These are phyloP conservation scores for Phthorimaea operculella DNA, from an alignment of 1,140 invertebrate genomes.

Conservation along the genomic window DNA sequence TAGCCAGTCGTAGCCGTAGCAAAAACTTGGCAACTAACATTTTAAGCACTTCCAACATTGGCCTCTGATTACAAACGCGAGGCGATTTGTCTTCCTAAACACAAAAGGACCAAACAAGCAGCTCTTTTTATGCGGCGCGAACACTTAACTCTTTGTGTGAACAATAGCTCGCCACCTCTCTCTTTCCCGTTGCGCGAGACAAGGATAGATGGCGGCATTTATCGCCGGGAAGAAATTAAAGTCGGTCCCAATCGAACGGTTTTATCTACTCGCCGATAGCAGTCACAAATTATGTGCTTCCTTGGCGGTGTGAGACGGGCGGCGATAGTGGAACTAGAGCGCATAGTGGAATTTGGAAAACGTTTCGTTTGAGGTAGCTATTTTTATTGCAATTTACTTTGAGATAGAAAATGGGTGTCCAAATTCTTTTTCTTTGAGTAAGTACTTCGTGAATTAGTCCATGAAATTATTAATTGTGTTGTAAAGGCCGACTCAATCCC, in stretches of 20 bases:
- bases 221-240: conserved; percentile 61
- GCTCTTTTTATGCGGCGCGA: conserved; percentile 1
- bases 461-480: too few relatives aligned
- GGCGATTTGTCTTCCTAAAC: conserved; percentile 2
- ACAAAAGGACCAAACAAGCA: conserved; percentile 2
- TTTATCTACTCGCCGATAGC: conserved; percentile 62
- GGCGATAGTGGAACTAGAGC: neutral
- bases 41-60: too few relatives aligned
- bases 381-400: too few relatives aligned
- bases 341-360: neutral
- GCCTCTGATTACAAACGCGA: neutral
- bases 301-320: conserved; percentile 12
- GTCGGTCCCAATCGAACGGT: conserved; percentile 58
- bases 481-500: too few relatives aligned
- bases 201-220: conserved; percentile 39
- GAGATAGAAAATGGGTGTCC: too few relatives aligned
- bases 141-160: conserved; percentile 6
- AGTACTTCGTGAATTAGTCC: too few relatives aligned
- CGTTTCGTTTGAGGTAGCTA: too few relatives aligned
- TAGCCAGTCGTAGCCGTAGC: too few relatives aligned
- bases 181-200: conserved; percentile 21
- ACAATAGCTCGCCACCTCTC: conserved; percentile 16
- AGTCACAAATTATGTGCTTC: conserved; percentile 63
- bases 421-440: too few relatives aligned
- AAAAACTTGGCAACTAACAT: too few relatives aligned